phyloP scores from a whole-genome alignment of 2,113 vertebrate genomes.

The Triplophysa tibetana region DNA sequence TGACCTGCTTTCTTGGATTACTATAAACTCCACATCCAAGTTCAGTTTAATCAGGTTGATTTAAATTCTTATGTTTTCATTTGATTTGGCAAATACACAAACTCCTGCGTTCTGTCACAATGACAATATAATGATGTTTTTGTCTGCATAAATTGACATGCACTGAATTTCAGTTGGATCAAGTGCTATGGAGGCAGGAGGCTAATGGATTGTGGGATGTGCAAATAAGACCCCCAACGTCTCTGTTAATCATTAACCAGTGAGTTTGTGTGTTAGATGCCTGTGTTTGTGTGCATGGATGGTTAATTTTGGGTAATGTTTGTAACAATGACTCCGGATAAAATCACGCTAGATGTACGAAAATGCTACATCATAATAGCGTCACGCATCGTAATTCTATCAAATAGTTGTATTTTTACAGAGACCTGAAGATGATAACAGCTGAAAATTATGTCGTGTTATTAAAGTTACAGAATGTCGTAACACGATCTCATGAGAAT shows the following conservation, averaged over 20 bases:
- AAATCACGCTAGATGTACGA: not conserved
- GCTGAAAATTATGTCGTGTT: too few species aligned
- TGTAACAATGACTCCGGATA: not conserved
- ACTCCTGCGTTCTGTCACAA: too few species aligned
- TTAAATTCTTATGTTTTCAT: not conserved
- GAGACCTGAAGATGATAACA: too few species aligned
- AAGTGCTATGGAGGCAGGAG: not conserved
- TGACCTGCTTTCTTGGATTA: too few species aligned
- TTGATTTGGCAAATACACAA: too few species aligned
- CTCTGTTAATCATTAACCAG: conserved; percentile 10
- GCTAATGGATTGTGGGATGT: conserved; percentile 9
- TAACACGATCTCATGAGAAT: too few species aligned
- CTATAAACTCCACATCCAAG: too few species aligned
- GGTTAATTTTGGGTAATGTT: not conserved
- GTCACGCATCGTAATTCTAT: not conserved
- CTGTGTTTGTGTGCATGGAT: not conserved
- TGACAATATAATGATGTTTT: not conserved
- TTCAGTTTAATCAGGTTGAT: too few species aligned
- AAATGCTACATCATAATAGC: not conserved
- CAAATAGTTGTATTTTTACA: not conserved
- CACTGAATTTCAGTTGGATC: not conserved
- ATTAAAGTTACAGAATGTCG: not conserved
- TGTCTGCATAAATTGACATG: not conserved
- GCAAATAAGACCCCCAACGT: not conserved
- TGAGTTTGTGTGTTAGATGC: not conserved